Conservation (phyloP, 1,140 invertebrate genomes). For the Chironomus tepperi region DNA sequence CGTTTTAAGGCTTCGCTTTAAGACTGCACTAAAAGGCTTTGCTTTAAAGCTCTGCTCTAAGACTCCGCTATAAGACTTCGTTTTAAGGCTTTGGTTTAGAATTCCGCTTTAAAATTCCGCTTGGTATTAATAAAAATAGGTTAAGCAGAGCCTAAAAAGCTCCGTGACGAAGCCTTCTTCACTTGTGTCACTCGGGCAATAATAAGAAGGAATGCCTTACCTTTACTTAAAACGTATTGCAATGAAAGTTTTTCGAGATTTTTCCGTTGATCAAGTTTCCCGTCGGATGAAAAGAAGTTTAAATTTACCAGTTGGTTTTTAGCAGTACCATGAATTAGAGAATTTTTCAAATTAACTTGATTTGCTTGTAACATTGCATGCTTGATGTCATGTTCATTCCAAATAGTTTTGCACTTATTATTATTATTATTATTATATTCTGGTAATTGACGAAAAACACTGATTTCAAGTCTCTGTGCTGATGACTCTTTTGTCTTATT, state of each 20-base stretch:
- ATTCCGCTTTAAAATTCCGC: no score
- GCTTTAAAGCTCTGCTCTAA: no score
- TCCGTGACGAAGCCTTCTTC: no score
- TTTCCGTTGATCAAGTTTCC: neutral
- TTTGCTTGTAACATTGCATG: constrained; percentile 17
- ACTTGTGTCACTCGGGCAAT: no score
- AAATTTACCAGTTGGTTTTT: constrained; percentile 1
- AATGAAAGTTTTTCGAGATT: neutral
- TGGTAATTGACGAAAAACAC: neutral
- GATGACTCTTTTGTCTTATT: neutral
- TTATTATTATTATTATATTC: neutral
- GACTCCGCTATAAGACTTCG: no score
- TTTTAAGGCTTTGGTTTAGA: no score
- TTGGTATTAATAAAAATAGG: neutral
- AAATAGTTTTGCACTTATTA: constrained; percentile 7
- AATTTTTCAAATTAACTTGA: constrained; percentile 16
- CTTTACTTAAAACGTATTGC: constrained; percentile 7
- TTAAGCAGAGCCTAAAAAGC: no score
- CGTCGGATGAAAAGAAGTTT: neutral
- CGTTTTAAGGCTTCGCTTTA: no score
- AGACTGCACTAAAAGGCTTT: no score
- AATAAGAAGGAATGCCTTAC: neutral
- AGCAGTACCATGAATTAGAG: neutral
- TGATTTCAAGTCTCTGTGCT: neutral
- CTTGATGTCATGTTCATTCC: constrained; percentile 20